phyloP scores from a whole-genome alignment of 2,888 invertebrate genomes.

The Euplagia quadripunctaria region DNA sequence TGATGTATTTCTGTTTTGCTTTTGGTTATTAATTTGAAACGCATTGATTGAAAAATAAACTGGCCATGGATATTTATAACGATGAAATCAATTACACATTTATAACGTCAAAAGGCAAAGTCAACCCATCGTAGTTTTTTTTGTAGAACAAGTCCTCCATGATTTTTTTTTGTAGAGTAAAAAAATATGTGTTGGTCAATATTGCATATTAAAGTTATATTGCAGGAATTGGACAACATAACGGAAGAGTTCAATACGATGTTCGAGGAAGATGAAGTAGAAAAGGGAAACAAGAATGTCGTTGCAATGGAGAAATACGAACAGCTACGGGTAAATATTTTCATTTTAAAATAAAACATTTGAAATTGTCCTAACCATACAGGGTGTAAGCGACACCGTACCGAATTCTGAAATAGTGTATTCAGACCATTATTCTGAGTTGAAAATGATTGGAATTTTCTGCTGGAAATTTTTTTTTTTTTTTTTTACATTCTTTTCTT shows the following conservation, averaged over 20 bases:
- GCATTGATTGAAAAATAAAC: no score
- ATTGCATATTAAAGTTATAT: conserved; percentile 26
- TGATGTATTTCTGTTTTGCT: no score
- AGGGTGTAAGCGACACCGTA: no score
- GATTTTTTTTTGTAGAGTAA: not conserved
- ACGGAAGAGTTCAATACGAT: conserved; percentile 72
- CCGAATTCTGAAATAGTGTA: no score
- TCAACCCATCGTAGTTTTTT: not conserved
- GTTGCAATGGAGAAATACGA: conserved; percentile 74
- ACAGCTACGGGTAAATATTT: conserved; percentile 64
- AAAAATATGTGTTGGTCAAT: not conserved
- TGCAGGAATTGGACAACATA: conserved; percentile 78
- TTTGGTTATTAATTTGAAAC: no score
- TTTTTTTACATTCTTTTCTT: no score
- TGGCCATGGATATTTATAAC: no score
- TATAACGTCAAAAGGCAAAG: no score
- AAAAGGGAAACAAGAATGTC: conserved; percentile 63
- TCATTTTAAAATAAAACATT: not conserved
- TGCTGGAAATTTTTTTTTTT: no score
- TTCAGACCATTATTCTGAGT: no score
- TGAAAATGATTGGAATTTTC: no score
- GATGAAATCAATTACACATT: no score
- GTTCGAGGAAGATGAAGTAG: conserved; percentile 76
- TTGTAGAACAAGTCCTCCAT: not conserved
- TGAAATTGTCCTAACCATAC: not conserved